Percentiles rank a stretch among this genome's conserved stretches.
These are phyloP conservation scores for Remorina albescens DNA, from an alignment of 2,797 vertebrate genomes.

Conservation along the genomic window DNA sequence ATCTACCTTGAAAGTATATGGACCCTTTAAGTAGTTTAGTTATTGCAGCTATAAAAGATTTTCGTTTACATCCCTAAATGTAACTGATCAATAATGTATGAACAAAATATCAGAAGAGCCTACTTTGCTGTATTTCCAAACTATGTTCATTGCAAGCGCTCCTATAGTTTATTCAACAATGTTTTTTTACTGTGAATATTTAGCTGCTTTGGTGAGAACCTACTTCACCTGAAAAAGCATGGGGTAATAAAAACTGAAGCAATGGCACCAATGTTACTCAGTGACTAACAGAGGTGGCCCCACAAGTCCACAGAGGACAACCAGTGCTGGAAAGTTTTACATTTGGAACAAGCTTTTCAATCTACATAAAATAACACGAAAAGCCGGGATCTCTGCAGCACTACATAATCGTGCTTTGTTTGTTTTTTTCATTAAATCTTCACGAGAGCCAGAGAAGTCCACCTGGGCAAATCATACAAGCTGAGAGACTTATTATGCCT, in stretches of 20 bases:
- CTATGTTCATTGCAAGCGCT: neutral
- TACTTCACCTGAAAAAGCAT: neutral
- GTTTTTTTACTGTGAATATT: neutral
- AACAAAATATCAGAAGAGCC: neutral
- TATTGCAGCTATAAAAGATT: neutral
- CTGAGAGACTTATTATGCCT: slow-evolving; percentile 64
- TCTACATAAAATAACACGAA: slow-evolving; percentile 73
- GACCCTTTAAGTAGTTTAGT: too few relatives aligned
- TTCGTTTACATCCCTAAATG: neutral
- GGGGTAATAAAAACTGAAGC: slow-evolving; percentile 23
- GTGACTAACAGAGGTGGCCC: slow-evolving; percentile 45
- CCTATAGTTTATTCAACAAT: neutral
- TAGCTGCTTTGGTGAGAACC: neutral
- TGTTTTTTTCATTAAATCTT: slow-evolving; percentile 65
- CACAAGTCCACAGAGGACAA: slow-evolving; percentile 29
- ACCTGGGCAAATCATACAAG: slow-evolving; percentile 73
- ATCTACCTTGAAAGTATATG: too few relatives aligned
- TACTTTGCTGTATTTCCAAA: neutral
- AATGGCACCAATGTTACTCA: slow-evolving; percentile 19
- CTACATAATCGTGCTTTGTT: slow-evolving; percentile 74
- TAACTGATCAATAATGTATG: neutral
- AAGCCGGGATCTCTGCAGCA: slow-evolving; percentile 45
- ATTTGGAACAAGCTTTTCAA: slow-evolving; percentile 57
- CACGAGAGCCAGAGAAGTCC: slow-evolving; percentile 63
- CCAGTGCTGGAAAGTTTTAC: slow-evolving; percentile 66